Evolutionary conservation across 2,113 vertebrate genomes (phyloP).

Genomic region (Tichodroma muraria): DNA sequence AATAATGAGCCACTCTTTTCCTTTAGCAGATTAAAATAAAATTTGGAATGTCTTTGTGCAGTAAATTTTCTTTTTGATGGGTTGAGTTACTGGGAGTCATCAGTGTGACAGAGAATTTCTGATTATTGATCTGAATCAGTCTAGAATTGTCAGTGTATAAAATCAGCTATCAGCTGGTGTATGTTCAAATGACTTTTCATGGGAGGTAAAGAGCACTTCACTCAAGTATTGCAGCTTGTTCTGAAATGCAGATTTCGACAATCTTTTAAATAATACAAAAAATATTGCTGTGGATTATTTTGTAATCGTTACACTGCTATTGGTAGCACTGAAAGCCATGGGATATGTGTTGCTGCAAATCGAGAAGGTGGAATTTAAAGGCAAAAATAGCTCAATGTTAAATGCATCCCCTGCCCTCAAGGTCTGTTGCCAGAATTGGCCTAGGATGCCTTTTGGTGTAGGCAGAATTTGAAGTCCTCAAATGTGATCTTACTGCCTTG

Average conservation of each 20-base stretch:
- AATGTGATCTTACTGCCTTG: not conserved
- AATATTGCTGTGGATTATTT: not conserved
- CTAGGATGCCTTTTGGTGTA: not conserved
- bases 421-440: constrained; percentile 41
- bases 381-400: constrained; percentile 63
- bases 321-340: not conserved
- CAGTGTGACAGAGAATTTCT: not conserved
- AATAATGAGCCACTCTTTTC: not conserved
- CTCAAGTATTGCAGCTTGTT: not conserved
- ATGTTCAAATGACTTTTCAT: not conserved
- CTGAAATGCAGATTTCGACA: not conserved
- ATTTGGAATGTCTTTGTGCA: not conserved
- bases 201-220: not conserved
- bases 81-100: not conserved
- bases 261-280: not conserved
- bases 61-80: not conserved
- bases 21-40: not conserved
- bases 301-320: not conserved
- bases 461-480: not conserved
- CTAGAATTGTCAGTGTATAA: not conserved
- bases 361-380: constrained; percentile 41
- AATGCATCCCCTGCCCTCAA: constrained; percentile 18
- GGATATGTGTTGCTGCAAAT: constrained; percentile 31
- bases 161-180: not conserved
- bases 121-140: not conserved